Base-by-base conservation (phyloP, 2,888 invertebrate species). In the Tetramorium bicarinatum region DNA sequence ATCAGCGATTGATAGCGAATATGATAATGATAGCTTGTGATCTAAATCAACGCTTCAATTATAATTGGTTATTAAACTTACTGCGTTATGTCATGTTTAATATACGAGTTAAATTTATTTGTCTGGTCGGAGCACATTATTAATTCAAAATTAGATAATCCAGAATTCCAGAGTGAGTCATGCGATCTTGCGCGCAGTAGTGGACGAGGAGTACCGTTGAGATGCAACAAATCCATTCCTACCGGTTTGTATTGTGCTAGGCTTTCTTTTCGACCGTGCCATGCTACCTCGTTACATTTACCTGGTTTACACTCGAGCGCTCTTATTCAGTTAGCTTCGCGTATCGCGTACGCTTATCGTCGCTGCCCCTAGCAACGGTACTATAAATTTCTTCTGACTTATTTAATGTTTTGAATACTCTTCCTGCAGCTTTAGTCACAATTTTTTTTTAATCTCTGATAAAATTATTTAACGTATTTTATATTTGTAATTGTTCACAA, bases 211-310 rank as follows among this genome's bases (percentile, higher is more conserved):
- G 21, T 62, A 49, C n/a, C 80, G 64, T 67, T 64, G 52, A 59
- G 59, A 81, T 72, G 72, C 80, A 81, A 64, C 38, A 47, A 82
- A 67, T 52, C 49, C 34, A 47, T 82, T 79, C n/a, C 44, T 52
- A 59, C 81, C 52, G 67, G 80, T 52, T 56, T 62, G 2, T 25
- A n/a, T 29, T 38, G 25, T 25, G 25, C 47, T 56, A 47, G 29
- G 44, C 82, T 83, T 87, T 85, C 88, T 88, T 88, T 77, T 54
- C 47, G 44, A 54, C 71, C 61, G 61, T 61, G 67, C 66, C 56
- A 49, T 71, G 83, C 62, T 49, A 61, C 61, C 77, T 77, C 67
- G 67, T 82, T 83, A 80, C 69, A 62, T 81, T 80, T 59, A 69
- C 49, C 62, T 64, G 54, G 34, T 75, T 74, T 75, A 64, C 44